phyloP scores from a whole-genome alignment of 37 sponge, comb jelly and placozoan species.

The Dysidea cf. avara region DNA sequence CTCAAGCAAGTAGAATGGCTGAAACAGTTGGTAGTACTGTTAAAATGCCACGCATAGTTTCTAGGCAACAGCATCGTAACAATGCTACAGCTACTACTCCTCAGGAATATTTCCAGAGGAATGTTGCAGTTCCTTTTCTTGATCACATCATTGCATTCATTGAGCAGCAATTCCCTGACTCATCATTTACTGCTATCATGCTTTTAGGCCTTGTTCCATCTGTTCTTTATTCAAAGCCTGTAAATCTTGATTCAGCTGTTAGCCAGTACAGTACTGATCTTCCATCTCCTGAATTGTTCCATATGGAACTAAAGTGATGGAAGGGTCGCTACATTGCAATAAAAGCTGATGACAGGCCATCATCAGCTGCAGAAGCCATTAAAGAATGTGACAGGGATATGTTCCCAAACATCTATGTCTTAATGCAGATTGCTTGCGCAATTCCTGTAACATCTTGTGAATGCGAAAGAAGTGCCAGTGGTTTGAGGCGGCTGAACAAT shows the following conservation, averaged over 20 bases:
- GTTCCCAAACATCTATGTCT: too few relatives aligned
- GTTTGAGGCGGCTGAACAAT: slow-evolving; percentile 27
- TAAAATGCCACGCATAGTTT: slow-evolving; percentile 38
- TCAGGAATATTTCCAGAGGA: slow-evolving; percentile 31
- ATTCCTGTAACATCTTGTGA: too few relatives aligned
- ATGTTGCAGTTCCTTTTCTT: slow-evolving; percentile 46
- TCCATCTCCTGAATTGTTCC: slow-evolving; percentile 11
- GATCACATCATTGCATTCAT: slow-evolving; percentile 27
- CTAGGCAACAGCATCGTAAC: slow-evolving; percentile 43
- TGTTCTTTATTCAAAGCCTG: slow-evolving; percentile 4
- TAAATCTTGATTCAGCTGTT: slow-evolving; percentile 1
- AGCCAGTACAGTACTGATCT: neutral
- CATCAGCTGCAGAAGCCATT: slow-evolving; percentile 26
- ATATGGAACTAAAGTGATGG: slow-evolving; percentile 21
- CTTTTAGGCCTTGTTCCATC: slow-evolving; percentile 20
- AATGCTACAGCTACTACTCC: slow-evolving; percentile 29
- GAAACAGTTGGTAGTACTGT: slow-evolving; percentile 29
- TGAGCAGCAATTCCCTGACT: slow-evolving; percentile 14
- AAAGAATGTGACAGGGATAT: too few relatives aligned
- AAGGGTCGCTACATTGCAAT: slow-evolving; percentile 1
- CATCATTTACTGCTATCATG: slow-evolving; percentile 14
- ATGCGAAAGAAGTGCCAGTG: slow-evolving; percentile 54
- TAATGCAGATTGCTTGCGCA: too few relatives aligned
- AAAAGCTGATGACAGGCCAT: slow-evolving; percentile 10
- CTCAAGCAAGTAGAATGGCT: slow-evolving; percentile 24